phyloP scores from a whole-genome alignment of 2,888 invertebrate genomes.

The Tenthredo livida region DNA sequence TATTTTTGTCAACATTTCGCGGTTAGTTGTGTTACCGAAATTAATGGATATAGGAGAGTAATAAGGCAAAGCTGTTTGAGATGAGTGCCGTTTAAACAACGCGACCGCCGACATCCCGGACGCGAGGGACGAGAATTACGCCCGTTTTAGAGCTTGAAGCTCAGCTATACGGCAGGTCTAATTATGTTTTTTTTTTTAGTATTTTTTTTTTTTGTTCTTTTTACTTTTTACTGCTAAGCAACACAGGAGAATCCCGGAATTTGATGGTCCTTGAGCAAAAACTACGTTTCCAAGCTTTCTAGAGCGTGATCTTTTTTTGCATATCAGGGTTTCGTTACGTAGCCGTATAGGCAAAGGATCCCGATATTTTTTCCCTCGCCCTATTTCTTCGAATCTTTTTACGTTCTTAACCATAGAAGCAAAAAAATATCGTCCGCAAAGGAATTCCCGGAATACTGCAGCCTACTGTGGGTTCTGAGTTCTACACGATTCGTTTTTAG shows the following conservation, averaged over 20 bases:
- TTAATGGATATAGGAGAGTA: background rate
- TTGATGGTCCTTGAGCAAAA: conserved; percentile 31
- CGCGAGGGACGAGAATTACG: conserved; percentile 12
- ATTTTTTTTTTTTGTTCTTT: background rate
- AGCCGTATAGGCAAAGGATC: conserved; percentile 18
- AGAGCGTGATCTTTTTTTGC: conserved; percentile 42
- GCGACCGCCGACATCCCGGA: background rate
- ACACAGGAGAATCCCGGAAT: conserved; percentile 29
- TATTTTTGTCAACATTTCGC: background rate
- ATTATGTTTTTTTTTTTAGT: conserved; percentile 2
- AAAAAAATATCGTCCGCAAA: conserved; percentile 19
- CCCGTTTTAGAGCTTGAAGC: conserved; percentile 9
- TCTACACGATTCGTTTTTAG: conserved; percentile 31
- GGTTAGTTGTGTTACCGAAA: background rate
- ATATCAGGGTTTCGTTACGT: conserved; percentile 26
- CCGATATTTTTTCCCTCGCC: conserved; percentile 11
- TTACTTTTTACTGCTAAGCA: background rate
- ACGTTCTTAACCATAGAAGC: conserved; percentile 17
- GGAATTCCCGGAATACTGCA: background rate
- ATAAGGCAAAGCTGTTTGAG: conserved; percentile 22
- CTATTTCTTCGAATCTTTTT: conserved; percentile 34
- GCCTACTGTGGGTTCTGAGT: background rate
- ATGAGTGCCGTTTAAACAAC: conserved; percentile 15
- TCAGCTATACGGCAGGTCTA: background rate
- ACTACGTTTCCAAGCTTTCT: conserved; percentile 36